A percentile compares a stretch with the other conserved stretches of the same genome.
Conservation (phyloP, 1,140 invertebrate genomes). For the Tenebrio molitor region DNA sequence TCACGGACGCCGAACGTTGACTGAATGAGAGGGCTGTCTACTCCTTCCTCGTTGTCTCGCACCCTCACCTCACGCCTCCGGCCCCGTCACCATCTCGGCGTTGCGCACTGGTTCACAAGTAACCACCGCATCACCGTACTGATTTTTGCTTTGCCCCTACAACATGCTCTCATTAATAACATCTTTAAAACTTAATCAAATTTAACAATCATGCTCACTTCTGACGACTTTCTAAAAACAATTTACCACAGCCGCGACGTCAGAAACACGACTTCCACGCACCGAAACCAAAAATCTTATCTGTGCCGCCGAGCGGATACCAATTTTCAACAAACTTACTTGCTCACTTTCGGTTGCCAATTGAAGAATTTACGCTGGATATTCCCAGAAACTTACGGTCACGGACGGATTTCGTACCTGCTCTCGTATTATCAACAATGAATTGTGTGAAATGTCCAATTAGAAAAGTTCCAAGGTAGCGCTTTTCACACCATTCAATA, state of each 20-base stretch:
- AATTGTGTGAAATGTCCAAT: constrained; percentile 35
- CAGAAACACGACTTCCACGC: neutral
- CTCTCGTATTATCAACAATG: neutral
- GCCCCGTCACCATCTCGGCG: constrained; percentile 53
- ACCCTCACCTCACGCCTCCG: constrained; percentile 51
- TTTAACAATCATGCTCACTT: neutral
- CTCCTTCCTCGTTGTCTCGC: constrained; percentile 48
- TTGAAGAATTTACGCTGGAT: neutral
- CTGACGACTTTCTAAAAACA: neutral
- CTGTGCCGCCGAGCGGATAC: too few species aligned
- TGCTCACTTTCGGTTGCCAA: too few species aligned
- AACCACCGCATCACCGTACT: constrained; percentile 65
- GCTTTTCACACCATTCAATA: constrained; percentile 40
- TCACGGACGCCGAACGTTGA: constrained; percentile 45
- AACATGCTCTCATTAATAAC: constrained; percentile 56
- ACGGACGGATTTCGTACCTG: constrained; percentile 3
- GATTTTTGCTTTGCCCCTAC: constrained; percentile 62
- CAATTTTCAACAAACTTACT: too few species aligned
- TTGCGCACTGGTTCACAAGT: constrained; percentile 65
- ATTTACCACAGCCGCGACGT: neutral
- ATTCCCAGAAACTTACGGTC: neutral
- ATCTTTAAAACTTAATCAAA: constrained; percentile 25
- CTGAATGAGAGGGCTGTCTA: constrained; percentile 52
- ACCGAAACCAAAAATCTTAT: neutral
- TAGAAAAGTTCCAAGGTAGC: constrained; percentile 41